Evolutionary conservation across 2,888 invertebrate genomes (phyloP), one percentile per base, ranked within the genome.

Genomic region (Drosophila setosimentum): DNA sequence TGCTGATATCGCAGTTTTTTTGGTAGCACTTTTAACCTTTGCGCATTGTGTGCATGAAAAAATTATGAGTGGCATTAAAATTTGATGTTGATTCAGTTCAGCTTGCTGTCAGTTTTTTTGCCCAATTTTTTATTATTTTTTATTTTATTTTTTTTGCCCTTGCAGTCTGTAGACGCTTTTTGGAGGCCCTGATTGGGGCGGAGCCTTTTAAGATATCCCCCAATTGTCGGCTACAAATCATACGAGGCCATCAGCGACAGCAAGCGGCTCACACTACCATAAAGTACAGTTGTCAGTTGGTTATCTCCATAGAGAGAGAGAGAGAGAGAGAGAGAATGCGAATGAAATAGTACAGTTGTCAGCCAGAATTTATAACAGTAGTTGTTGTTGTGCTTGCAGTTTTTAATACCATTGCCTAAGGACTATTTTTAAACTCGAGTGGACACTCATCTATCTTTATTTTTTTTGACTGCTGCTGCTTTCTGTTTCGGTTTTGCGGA

Each of bases 11-110:
- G 72, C 84, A 82, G 76, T 67, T 72, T 63, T 68, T 70, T 60
- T 42, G 80, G 30, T 48, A 37, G 66, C 61, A 67, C 66, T 74
- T 68, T 80, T 67, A 84, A 73, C 89, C 78, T 78, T 83, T 75
- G 85, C 88, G 85, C 89, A 84, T 81, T 84, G 87, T 76, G 73
- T 70, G 88, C 66, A 78, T 82, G 88, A 85, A 75, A 87, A 83
- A 71, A 87, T 84, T 84, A 84, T 89, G 90, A 87, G 78, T 70
- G 49, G 89, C 89, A 90, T 90, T 85, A 85, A 85, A 90, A 88
- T 86, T 90, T 88, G 73, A 85, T 90, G 89, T 65, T 63, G 64
- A 69, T 71, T 82, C 65, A 57, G 59, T 51, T 53, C 62, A 30
- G 32, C 18, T 60, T 30, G 29, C 32, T n/a, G 16, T 40, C 16